Conservation (phyloP, 92 coral and sea anemone genomes). For the Parazoanthus swiftii region DNA sequence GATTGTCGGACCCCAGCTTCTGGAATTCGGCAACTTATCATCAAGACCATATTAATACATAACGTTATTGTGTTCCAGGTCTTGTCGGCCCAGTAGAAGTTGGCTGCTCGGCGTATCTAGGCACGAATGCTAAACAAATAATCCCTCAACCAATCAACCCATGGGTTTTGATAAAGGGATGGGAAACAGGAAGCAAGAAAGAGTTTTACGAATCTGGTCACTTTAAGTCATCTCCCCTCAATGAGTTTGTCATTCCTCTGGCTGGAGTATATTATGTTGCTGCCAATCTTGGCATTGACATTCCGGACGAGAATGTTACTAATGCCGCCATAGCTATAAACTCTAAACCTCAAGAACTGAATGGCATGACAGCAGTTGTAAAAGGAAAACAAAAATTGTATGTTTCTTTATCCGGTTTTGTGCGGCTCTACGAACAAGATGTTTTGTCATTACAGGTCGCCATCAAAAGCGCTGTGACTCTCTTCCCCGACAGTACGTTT, state of each 20-base stretch:
- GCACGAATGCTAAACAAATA: not conserved
- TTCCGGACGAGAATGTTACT: not conserved
- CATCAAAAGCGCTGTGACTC: not conserved
- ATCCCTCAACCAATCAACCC: not conserved
- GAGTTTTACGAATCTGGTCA: conserved; percentile 34
- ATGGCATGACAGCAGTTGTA: conserved; percentile 22
- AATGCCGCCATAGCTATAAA: conserved; percentile 17
- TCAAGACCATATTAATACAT: not conserved
- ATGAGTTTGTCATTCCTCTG: conserved; percentile 17
- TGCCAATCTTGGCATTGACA: conserved; percentile 18
- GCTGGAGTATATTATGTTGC: conserved; percentile 26
- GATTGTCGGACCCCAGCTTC: no score
- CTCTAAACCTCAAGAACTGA: conserved; percentile 26
- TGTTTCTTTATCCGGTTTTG: conserved; percentile 15
- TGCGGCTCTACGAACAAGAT: conserved; percentile 24
- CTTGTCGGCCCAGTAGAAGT: conserved; percentile 34
- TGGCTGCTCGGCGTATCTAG: conserved; percentile 18
- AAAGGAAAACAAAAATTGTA: conserved; percentile 16
- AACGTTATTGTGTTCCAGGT: not conserved
- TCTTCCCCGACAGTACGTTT: not conserved
- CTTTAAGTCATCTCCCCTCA: not conserved
- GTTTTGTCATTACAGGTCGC: conserved; percentile 8
- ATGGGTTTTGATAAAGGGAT: conserved; percentile 13
- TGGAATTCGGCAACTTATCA: no score
- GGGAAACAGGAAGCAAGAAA: conserved; percentile 5